These are phyloP conservation scores for Acanthochromis polyacanthus DNA, from an alignment of 2,113 vertebrate species.

Conservation along the genomic window DNA sequence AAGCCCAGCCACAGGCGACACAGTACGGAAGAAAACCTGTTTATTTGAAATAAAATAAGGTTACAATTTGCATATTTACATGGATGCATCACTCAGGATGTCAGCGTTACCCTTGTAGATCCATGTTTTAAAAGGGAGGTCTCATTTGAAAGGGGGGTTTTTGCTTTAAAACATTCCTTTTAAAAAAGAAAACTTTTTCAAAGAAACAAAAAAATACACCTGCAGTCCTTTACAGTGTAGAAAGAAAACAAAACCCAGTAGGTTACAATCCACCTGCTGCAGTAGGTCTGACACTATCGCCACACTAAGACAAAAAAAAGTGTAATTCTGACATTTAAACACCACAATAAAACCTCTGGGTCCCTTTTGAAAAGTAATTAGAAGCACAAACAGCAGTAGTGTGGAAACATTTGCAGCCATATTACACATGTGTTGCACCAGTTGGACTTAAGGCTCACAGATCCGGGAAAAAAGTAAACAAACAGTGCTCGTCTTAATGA, in stretches of 20 bases:
- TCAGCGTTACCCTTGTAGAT: constrained; percentile 2
- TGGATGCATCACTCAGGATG: constrained; percentile 12
- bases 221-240: background rate
- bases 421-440: too few species aligned
- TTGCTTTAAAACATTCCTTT: background rate
- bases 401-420: background rate
- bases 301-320: background rate
- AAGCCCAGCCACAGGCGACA: background rate
- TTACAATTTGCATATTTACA: constrained; percentile 16
- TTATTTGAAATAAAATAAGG: constrained; percentile 53
- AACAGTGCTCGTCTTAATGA: too few species aligned
- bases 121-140: constrained; percentile 10
- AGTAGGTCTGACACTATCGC: background rate
- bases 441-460: too few species aligned
- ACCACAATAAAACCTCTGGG: background rate
- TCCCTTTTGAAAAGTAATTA: constrained; percentile 43
- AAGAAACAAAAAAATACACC: background rate
- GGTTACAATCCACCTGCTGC: too few species aligned
- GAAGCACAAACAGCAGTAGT: background rate
- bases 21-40: constrained; percentile 15
- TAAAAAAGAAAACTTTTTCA: background rate
- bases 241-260: background rate
- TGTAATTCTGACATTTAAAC: background rate
- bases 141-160: background rate
- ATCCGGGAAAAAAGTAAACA: too few species aligned